Percentiles rank a stretch among this genome's conserved stretches.
Evolutionary conservation across 1,140 invertebrate genomes (phyloP).

Genomic region (Eufriesea mexicana): DNA sequence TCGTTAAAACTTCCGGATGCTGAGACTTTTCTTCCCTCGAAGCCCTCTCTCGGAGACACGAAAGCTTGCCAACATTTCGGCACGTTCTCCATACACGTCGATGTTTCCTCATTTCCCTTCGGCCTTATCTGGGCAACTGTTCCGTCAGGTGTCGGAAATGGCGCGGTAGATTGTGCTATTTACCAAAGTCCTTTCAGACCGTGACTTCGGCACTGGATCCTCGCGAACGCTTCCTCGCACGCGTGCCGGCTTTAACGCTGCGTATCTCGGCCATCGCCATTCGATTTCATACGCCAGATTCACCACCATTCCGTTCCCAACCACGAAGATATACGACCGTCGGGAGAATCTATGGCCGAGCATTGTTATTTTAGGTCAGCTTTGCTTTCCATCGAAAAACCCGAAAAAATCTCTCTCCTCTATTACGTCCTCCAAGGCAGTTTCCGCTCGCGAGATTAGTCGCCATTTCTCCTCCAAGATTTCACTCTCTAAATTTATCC

Average conservation of each 20-base stretch:
- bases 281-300: conserved; percentile 6
- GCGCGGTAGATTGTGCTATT: conserved; percentile 61
- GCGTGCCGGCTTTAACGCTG: conserved; percentile 33
- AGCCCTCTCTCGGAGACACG: too few species aligned
- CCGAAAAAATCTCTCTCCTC: neutral
- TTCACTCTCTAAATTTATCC: neutral
- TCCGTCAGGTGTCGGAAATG: conserved; percentile 59
- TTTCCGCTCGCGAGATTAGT: neutral
- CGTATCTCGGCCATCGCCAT: neutral
- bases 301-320: neutral
- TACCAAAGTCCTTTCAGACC: conserved; percentile 50
- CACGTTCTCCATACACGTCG: neutral
- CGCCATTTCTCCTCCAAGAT: neutral
- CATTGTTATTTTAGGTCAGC: neutral
- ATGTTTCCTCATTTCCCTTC: conserved; percentile 32
- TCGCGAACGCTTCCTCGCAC: conserved; percentile 16
- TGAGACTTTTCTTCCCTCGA: neutral
- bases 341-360: neutral
- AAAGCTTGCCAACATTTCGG: neutral
- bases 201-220: neutral
- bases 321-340: neutral
- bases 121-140: conserved; percentile 31
- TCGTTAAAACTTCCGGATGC: neutral
- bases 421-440: neutral
- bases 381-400: neutral